Conservation (phyloP, 2,113 vertebrate species). For the Alosa alosa region DNA sequence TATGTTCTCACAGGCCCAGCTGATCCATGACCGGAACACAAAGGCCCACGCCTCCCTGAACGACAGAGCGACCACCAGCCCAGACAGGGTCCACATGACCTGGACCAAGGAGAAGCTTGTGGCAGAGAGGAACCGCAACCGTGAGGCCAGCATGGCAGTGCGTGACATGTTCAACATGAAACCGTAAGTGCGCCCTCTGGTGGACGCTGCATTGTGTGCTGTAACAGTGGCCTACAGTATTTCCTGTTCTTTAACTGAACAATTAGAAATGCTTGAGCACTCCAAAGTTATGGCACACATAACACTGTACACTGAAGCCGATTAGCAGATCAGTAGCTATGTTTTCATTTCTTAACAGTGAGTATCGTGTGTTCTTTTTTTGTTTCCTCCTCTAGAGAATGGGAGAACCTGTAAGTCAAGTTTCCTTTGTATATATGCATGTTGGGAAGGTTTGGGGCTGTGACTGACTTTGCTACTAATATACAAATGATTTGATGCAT, state of each 20-base stretch:
- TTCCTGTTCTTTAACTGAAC: neutral
- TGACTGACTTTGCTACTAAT: neutral
- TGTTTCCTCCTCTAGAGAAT: conserved; percentile 78
- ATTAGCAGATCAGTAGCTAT: neutral
- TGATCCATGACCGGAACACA: conserved; percentile 89
- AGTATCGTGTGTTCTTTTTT: conserved; percentile 56
- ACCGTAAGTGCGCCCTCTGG: conserved; percentile 79
- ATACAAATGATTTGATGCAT: neutral
- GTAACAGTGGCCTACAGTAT: neutral
- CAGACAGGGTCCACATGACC: conserved; percentile 90
- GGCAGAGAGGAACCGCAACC: conserved; percentile 78
- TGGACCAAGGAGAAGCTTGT: conserved; percentile 94
- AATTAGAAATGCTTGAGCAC: neutral
- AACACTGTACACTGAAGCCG: neutral
- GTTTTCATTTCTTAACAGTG: neutral
- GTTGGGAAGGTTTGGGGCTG: conserved; percentile 17
- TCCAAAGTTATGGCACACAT: neutral
- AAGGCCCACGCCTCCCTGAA: conserved; percentile 68
- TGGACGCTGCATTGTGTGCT: neutral
- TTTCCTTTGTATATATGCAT: conserved; percentile 41
- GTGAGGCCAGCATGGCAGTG: conserved; percentile 72
- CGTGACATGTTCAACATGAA: conserved; percentile 92
- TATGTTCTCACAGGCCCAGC: conserved; percentile 76
- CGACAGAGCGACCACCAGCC: conserved; percentile 55
- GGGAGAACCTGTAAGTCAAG: conserved; percentile 91